Conservation (phyloP, 2,888 invertebrate species). For the Bhutanitis thaidina region DNA sequence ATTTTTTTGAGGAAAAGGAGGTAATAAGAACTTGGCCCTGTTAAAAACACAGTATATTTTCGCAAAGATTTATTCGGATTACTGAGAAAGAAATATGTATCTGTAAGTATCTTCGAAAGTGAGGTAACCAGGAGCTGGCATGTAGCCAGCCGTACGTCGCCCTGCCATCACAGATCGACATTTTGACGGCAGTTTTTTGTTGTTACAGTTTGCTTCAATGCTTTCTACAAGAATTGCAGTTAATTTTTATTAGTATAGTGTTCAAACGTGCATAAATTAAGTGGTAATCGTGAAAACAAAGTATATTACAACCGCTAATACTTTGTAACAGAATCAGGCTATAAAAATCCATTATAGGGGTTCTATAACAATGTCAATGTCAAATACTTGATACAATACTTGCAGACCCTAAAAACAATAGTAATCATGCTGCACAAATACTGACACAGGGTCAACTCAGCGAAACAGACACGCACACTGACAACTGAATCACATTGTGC, state of each 20-base stretch:
- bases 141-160: conserved; percentile 41
- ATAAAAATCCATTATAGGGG: neutral
- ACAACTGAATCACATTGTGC: no score
- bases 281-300: conserved; percentile 4
- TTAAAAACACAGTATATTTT: conserved; percentile 30
- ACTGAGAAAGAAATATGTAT: conserved; percentile 40
- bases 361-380: no score
- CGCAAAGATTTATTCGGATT: conserved; percentile 30
- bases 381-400: no score
- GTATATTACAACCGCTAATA: neutral
- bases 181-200: conserved; percentile 29
- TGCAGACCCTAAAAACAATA: no score
- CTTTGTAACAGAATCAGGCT: neutral
- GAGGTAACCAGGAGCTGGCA: conserved; percentile 23
- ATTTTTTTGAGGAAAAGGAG: no score
- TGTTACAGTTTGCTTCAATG: conserved; percentile 18
- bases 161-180: conserved; percentile 22
- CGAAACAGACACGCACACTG: no score
- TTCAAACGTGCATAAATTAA: conserved; percentile 9
- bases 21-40: no score
- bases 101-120: conserved; percentile 39
- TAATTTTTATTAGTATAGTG: conserved; percentile 24
- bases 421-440: no score
- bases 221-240: conserved; percentile 8
- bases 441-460: no score